phyloP scores from a whole-genome alignment of 2,888 invertebrate species.

The Chrysotoxum bicinctum region DNA sequence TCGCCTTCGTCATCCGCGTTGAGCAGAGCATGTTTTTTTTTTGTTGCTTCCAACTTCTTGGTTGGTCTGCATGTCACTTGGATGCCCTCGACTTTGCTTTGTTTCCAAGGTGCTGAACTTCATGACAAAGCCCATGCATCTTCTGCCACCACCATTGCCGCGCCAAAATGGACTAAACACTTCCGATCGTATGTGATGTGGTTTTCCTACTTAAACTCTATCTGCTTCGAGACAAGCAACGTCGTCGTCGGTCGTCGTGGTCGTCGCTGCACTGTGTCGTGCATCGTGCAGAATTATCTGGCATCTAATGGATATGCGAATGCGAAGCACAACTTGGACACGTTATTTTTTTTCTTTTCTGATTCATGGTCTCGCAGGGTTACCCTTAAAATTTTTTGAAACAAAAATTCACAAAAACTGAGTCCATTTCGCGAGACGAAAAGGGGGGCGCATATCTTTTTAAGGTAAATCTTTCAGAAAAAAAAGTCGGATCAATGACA shows the following conservation, averaged over 20 bases:
- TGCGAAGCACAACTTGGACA: constrained; percentile 55
- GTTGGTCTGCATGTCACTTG: constrained; percentile 67
- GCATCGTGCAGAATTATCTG: constrained; percentile 70
- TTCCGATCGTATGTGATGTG: constrained; percentile 58
- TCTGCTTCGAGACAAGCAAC: not conserved
- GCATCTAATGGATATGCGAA: constrained; percentile 66
- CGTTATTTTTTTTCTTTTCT: constrained; percentile 14
- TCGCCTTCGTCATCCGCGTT: constrained; percentile 40
- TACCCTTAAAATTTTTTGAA: not conserved
- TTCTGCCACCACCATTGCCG: constrained; percentile 24
- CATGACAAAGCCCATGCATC: constrained; percentile 51
- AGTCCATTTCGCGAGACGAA: too few relatives aligned
- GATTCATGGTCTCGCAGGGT: constrained; percentile 36
- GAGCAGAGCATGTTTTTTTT: constrained; percentile 7
- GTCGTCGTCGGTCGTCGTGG: not conserved
- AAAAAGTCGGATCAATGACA: too few relatives aligned
- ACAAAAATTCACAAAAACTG: not conserved
- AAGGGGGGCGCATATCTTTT: too few relatives aligned
- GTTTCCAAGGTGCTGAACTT: constrained; percentile 62
- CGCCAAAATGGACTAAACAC: constrained; percentile 23
- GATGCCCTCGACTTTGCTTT: constrained; percentile 61
- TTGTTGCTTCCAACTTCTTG: constrained; percentile 44
- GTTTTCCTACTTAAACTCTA: constrained; percentile 12
- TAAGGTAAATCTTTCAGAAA: too few relatives aligned
- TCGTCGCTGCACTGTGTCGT: constrained; percentile 33